Conservation (phyloP, 2,113 vertebrate species). For the Amia ocellicauda region DNA sequence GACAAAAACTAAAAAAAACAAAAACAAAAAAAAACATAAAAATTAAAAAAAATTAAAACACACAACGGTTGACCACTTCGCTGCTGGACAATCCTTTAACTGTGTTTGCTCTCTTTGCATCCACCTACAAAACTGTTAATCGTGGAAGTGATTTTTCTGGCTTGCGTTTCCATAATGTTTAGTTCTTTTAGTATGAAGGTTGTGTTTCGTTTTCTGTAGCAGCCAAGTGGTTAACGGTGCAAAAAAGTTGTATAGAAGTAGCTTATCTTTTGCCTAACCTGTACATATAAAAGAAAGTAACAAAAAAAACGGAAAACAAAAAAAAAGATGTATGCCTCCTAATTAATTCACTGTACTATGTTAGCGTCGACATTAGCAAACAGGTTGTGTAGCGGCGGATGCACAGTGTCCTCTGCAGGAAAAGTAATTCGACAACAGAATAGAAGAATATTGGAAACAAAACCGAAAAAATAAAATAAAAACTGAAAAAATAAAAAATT, state of each 20-base stretch:
- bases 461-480: neutral
- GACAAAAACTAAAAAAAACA: conserved; percentile 30
- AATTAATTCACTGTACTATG: conserved; percentile 55
- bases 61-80: conserved; percentile 61
- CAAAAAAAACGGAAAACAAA: conserved; percentile 46
- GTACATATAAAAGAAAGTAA: conserved; percentile 69
- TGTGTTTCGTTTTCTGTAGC: conserved; percentile 51
- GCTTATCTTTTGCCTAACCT: conserved; percentile 70
- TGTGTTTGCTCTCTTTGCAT: conserved; percentile 38
- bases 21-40: conserved; percentile 55
- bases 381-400: conserved; percentile 78
- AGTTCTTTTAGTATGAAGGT: conserved; percentile 56
- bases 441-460: neutral
- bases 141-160: conserved; percentile 47
- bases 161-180: conserved; percentile 46
- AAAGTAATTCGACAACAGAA: neutral
- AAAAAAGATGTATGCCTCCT: conserved; percentile 60
- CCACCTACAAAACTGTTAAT: conserved; percentile 31
- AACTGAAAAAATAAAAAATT: conserved; percentile 44
- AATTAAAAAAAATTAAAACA: no score
- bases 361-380: conserved; percentile 83
- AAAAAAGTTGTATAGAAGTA: conserved; percentile 75
- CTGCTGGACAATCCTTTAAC: conserved; percentile 49
- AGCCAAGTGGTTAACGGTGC: conserved; percentile 69
- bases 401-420: conserved; percentile 72